These are phyloP conservation scores for Venustoraphidia nigricollis DNA, from an alignment of 2,888 invertebrate genomes.

Conservation along the genomic window DNA sequence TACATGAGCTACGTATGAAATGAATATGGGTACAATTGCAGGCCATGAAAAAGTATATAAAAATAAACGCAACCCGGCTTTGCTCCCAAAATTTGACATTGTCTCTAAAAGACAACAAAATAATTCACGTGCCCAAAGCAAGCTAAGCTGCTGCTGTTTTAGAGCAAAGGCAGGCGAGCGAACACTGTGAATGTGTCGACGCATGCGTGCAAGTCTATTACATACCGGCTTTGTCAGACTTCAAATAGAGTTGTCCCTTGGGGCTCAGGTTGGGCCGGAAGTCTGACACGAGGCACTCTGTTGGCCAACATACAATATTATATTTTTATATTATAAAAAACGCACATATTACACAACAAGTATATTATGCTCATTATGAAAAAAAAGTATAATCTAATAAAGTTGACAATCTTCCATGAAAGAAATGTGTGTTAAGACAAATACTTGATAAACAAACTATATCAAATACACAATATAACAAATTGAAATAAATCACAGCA, in stretches of 20 bases:
- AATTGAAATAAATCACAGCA: too few relatives aligned
- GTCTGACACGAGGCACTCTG: slow-evolving; percentile 48
- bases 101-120: slow-evolving; percentile 11
- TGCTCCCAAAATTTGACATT: slow-evolving; percentile 16
- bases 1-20: too few relatives aligned
- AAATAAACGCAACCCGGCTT: not conserved
- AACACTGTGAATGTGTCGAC: not conserved
- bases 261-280: slow-evolving; percentile 62
- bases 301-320: slow-evolving; percentile 12
- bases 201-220: slow-evolving; percentile 9
- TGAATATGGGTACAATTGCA: not conserved
- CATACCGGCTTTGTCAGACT: slow-evolving; percentile 75
- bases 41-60: not conserved
- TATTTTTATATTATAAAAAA: not conserved
- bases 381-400: too few relatives aligned
- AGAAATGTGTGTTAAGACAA: too few relatives aligned
- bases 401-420: too few relatives aligned
- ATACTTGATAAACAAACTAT: too few relatives aligned
- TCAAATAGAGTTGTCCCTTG: slow-evolving; percentile 68
- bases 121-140: slow-evolving; percentile 1
- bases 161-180: slow-evolving; percentile 9
- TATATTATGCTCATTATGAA: too few relatives aligned
- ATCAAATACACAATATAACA: too few relatives aligned
- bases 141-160: not conserved
- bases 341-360: not conserved